phyloP scores from a whole-genome alignment of 2,113 vertebrate species.

The Ceratotherium simum region DNA sequence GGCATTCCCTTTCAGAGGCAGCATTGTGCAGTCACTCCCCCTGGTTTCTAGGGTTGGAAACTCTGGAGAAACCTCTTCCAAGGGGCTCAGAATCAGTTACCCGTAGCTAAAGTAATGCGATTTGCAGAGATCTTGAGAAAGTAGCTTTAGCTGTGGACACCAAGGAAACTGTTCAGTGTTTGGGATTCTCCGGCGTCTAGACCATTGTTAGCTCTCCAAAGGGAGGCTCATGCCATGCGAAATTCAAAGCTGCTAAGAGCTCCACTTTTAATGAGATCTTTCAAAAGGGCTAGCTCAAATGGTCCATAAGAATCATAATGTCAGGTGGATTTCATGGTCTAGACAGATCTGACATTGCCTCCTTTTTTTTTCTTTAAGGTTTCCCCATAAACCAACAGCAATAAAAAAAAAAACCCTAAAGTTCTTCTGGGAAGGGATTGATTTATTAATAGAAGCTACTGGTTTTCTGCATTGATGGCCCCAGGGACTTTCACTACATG shows the following conservation, averaged over 20 bases:
- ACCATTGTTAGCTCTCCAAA: conserved; percentile 86
- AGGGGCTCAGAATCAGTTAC: not conserved
- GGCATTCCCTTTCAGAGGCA: conserved; percentile 31
- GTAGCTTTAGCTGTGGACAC: conserved; percentile 76
- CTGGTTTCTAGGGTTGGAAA: conserved; percentile 45
- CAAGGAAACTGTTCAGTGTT: conserved; percentile 78
- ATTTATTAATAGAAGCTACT: conserved; percentile 83
- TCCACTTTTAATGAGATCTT: conserved; percentile 85
- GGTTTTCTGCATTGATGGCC: conserved; percentile 67
- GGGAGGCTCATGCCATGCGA: conserved; percentile 83
- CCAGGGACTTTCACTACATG: conserved; percentile 36
- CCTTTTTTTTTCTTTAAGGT: conserved; percentile 54
- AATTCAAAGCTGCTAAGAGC: conserved; percentile 83
- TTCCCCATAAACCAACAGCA: conserved; percentile 74
- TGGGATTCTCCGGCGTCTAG: conserved; percentile 67
- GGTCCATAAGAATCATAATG: conserved; percentile 86
- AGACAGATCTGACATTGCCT: conserved; percentile 84
- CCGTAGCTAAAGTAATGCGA: conserved; percentile 81
- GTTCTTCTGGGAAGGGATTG: conserved; percentile 78
- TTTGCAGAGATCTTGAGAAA: conserved; percentile 82
- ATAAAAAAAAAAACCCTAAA: conserved; percentile 76
- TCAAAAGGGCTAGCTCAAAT: conserved; percentile 83
- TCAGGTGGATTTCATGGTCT: conserved; percentile 89
- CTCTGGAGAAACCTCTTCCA: conserved; percentile 45
- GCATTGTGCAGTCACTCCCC: not conserved